Conservation (phyloP, 92 coral and sea anemone species). For the Galaxea fascicularis region DNA sequence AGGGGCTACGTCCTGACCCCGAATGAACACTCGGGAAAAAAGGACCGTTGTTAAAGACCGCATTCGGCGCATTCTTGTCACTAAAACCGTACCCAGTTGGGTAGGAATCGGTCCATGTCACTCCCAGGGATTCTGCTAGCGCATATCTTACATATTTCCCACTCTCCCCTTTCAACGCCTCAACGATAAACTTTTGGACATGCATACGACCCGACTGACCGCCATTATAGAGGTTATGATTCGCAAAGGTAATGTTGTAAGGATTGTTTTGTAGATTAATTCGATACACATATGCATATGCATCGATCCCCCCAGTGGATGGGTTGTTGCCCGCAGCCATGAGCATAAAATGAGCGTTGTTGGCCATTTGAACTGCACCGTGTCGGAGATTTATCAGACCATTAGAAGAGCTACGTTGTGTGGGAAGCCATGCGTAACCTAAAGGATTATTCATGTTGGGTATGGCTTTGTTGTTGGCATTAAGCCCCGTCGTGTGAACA, state of each 20-base stretch:
- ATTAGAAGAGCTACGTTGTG: constrained; percentile 62
- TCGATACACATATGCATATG: constrained; percentile 77
- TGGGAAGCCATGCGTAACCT: constrained; percentile 95
- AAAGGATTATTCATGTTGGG: constrained; percentile 96
- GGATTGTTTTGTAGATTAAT: constrained; percentile 77
- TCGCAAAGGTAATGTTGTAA: constrained; percentile 83
- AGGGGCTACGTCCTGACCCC: constrained; percentile 75
- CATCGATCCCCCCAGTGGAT: constrained; percentile 80
- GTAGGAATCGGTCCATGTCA: constrained; percentile 79
- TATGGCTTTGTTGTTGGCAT: constrained; percentile 70
- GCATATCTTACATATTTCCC: constrained; percentile 79
- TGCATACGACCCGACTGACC: constrained; percentile 90
- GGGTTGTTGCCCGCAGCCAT: constrained; percentile 99
- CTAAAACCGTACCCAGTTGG: constrained; percentile 93
- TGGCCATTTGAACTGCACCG: constrained; percentile 89
- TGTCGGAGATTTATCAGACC: constrained; percentile 79
- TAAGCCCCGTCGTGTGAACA: constrained; percentile 27
- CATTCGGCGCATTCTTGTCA: constrained; percentile 57
- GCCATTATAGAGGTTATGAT: constrained; percentile 87
- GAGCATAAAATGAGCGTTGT: constrained; percentile 84
- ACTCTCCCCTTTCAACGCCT: constrained; percentile 91
- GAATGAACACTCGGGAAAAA: constrained; percentile 95
- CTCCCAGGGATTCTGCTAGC: constrained; percentile 83
- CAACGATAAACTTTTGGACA: constrained; percentile 77
- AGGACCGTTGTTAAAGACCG: constrained; percentile 73